Base-by-base conservation (phyloP, 2,888 invertebrate genomes). In the Chironomus tentans region DNA sequence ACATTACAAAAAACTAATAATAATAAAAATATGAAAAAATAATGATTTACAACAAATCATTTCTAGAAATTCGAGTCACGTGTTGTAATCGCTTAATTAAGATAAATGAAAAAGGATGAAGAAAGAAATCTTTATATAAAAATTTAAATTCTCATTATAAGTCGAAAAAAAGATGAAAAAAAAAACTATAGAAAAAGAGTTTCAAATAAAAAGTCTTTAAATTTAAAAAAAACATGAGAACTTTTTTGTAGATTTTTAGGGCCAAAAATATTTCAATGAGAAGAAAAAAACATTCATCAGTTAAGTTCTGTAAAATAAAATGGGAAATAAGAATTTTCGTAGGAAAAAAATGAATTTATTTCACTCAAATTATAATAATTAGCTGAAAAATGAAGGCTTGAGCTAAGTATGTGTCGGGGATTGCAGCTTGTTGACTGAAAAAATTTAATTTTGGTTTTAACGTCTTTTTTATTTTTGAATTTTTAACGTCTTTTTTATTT, bases 31-130 rank as follows among this genome's bases (percentile, higher is more conserved):
- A 5, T 4, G 5, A 28, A 28, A 38, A 2, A 56, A 56, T n/a
- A 56, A 56, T 15, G 18, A 56, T 15, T 56, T n/a, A 6, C n/a
- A 56, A 56, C 15, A 56, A 56, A 21, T 65, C 56, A 18, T 18
- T 56, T 56, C 18, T 56, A 18, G 18, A 56, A 65, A 65, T 65
- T 65, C 65, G 65, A 65, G 65, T 65, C 65, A 65, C 65, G 65
- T 65, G 65, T 65, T 65, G 65, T 65, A 65, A 65, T 65, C 65
- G 65, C 65, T 65, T 65, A 65, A 65, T 13, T 56, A 56, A 56
- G 56, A 15, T 18, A 56, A 38, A 38, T 10, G 10, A 38, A 10
- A 38, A 38, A 38, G 6, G 6, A 38, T 2, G 10, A 38, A 38
- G 10, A 38, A 38, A 28, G 15, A 50, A 56, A 56, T 21, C 21